Percentiles rank a stretch among this genome's conserved stretches.
Evolutionary conservation across 2,797 vertebrate species (phyloP).

Genomic region (Emys orbicularis): DNA sequence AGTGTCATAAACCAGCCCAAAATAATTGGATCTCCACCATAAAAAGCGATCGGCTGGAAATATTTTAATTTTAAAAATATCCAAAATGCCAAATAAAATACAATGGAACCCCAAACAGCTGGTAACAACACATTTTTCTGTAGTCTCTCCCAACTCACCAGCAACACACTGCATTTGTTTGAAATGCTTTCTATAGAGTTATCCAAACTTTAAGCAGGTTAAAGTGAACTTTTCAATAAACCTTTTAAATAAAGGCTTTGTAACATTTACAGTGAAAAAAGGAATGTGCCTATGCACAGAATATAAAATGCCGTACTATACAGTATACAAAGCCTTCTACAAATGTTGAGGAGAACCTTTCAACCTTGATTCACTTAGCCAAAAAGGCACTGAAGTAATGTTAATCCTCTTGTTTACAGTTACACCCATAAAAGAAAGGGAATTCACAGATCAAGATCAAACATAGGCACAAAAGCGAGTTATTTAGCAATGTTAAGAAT

Average conservation of each 20-base stretch:
- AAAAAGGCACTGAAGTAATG: conserved; percentile 69
- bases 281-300: conserved; percentile 27
- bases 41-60: neutral
- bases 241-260: conserved; percentile 28
- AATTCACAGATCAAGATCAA: conserved; percentile 75
- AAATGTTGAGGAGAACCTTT: conserved; percentile 65
- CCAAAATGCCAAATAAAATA: neutral
- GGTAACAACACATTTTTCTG: neutral
- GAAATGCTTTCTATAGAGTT: conserved; percentile 1
- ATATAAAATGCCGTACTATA: neutral
- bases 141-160: neutral
- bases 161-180: neutral
- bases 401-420: conserved; percentile 79
- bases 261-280: conserved; percentile 34
- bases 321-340: conserved; percentile 60
- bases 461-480: conserved; percentile 60
- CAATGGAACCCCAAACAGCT: neutral
- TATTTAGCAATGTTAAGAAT: conserved; percentile 74
- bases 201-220: conserved; percentile 45
- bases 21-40: neutral
- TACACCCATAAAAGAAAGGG: conserved; percentile 74
- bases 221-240: conserved; percentile 9
- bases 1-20: neutral
- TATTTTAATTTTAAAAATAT: neutral
- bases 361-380: conserved; percentile 64